Evolutionary conservation across 2,797 vertebrate species (phyloP).

Genomic region (Botia almorhae): DNA sequence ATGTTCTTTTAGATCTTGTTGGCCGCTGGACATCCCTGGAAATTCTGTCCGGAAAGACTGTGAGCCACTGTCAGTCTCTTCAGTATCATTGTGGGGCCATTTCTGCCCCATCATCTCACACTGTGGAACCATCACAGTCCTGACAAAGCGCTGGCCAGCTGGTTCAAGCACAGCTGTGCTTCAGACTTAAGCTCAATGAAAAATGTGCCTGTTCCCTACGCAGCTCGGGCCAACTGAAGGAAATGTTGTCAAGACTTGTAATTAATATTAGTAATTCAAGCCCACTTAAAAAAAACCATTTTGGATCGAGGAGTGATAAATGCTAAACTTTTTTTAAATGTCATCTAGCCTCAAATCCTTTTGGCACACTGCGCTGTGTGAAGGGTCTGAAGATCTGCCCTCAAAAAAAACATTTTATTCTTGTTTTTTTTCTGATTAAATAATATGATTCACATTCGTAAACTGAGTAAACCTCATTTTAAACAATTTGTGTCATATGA

Average conservation of each 20-base stretch:
- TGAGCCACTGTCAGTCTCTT: slow-evolving; percentile 44
- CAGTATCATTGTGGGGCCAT: slow-evolving; percentile 48
- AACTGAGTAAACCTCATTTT: too few relatives aligned
- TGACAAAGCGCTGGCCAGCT: slow-evolving; percentile 46
- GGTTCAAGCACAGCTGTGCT: slow-evolving; percentile 38
- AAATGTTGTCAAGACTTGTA: slow-evolving; percentile 35
- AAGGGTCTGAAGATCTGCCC: too few relatives aligned
- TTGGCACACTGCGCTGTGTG: too few relatives aligned
- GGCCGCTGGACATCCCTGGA: slow-evolving; percentile 45
- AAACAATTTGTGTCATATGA: too few relatives aligned
- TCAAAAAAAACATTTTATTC: too few relatives aligned
- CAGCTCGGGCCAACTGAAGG: slow-evolving; percentile 30
- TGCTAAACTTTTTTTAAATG: slow-evolving; percentile 43
- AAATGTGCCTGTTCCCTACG: slow-evolving; percentile 5
- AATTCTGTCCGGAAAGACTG: slow-evolving; percentile 57
- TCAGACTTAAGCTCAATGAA: slow-evolving; percentile 26
- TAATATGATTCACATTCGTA: neutral
- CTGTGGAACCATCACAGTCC: slow-evolving; percentile 42
- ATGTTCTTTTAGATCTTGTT: slow-evolving; percentile 54
- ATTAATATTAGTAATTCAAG: slow-evolving; percentile 34
- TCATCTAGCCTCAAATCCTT: neutral
- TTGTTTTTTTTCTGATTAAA: too few relatives aligned
- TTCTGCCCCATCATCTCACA: slow-evolving; percentile 35
- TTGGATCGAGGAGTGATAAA: slow-evolving; percentile 45
- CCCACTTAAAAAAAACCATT: slow-evolving; percentile 28